A percentile compares a stretch with the other conserved stretches of the same genome.
Conservation (phyloP, 2,797 vertebrate genomes). For the Oreochromis grahami region DNA sequence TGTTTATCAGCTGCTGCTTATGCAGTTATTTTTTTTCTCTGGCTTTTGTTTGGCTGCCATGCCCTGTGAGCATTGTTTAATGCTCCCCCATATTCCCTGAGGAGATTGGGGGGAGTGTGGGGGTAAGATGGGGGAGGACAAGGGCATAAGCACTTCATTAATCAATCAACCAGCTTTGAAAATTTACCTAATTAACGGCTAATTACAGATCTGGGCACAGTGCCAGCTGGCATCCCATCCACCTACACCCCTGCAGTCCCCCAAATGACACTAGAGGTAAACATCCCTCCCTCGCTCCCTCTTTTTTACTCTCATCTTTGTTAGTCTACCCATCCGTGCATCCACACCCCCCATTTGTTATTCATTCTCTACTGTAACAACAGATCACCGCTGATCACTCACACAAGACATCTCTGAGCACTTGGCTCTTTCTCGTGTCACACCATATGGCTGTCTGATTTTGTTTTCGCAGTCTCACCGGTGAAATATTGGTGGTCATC, state of each 20-base stretch:
- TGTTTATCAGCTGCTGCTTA: constrained; percentile 23
- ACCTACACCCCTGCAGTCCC: constrained; percentile 44
- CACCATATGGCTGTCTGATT: background rate
- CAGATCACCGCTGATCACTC: constrained; percentile 22
- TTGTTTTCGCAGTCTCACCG: constrained; percentile 49
- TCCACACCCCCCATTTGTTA: background rate
- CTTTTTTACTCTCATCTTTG: constrained; percentile 24
- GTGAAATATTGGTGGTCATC: constrained; percentile 37
- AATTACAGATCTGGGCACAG: constrained; percentile 69
- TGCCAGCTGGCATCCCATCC: constrained; percentile 62
- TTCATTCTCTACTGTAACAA: background rate
- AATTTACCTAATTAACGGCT: constrained; percentile 74
- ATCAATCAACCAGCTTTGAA: constrained; percentile 79
- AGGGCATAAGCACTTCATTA: constrained; percentile 75
- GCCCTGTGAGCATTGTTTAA: constrained; percentile 67
- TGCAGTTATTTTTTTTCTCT: constrained; percentile 6
- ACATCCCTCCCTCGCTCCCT: constrained; percentile 43
- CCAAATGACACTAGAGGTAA: constrained; percentile 63
- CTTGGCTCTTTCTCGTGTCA: background rate
- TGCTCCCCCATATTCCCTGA: constrained; percentile 27
- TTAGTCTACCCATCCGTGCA: constrained; percentile 35
- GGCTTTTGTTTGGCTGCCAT: constrained; percentile 57
- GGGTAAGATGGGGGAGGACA: constrained; percentile 27
- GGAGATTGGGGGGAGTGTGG: constrained; percentile 5
- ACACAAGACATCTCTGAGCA: background rate